phyloP scores from a whole-genome alignment of 2,888 invertebrate genomes.

The Seladonia tumulorum region DNA sequence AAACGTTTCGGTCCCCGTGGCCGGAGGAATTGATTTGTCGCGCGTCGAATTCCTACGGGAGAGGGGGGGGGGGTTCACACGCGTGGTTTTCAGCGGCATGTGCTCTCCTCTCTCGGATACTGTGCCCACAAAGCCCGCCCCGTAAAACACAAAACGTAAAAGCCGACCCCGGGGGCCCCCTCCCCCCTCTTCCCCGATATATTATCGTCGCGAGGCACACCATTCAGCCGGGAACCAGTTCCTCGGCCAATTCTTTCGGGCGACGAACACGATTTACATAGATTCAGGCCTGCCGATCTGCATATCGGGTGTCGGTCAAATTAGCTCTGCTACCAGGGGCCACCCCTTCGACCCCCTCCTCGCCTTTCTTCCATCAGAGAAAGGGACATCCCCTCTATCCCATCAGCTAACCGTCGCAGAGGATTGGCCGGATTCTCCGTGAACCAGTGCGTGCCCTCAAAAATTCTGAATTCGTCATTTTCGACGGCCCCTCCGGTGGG shows the following conservation, averaged over 20 bases:
- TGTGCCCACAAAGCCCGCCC: slow-evolving; percentile 66
- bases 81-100: slow-evolving; percentile 41
- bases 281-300: slow-evolving; percentile 80
- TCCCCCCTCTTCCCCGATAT: slow-evolving; percentile 62
- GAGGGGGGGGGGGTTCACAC: slow-evolving; percentile 54
- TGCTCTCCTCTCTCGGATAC: slow-evolving; percentile 44
- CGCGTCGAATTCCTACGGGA: slow-evolving; percentile 55
- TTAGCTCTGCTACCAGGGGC: slow-evolving; percentile 77
- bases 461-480: slow-evolving; percentile 65
- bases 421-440: slow-evolving; percentile 73
- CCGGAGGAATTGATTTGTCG: slow-evolving; percentile 65
- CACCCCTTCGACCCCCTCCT: slow-evolving; percentile 56
- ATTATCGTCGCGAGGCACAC: slow-evolving; percentile 73
- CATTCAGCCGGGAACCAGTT: slow-evolving; percentile 67
- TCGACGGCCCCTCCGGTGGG: not conserved
- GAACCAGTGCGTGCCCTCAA: slow-evolving; percentile 56
- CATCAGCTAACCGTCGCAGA: slow-evolving; percentile 55
- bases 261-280: slow-evolving; percentile 80
- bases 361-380: slow-evolving; percentile 33
- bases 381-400: slow-evolving; percentile 68
- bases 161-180: slow-evolving; percentile 68
- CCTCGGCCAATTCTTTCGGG: slow-evolving; percentile 68
- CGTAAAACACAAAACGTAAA: slow-evolving; percentile 76
- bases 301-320: slow-evolving; percentile 84
- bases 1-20: slow-evolving; percentile 6